Base-by-base conservation (phyloP, 2,888 invertebrate species). In the Drosophila antonietae region DNA sequence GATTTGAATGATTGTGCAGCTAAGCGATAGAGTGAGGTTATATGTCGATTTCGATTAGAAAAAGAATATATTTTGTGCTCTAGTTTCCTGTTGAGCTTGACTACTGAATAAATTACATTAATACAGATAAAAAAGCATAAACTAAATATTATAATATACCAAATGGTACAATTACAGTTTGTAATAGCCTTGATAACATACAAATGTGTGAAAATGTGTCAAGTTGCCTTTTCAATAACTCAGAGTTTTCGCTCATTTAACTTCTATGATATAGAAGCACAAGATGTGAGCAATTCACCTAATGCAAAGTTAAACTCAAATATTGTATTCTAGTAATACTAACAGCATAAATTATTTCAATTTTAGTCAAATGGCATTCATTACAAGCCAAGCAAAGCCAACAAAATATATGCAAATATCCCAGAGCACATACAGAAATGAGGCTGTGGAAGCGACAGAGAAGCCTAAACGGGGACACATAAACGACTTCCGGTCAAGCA, bases 401-500 rank as follows among this genome's bases (percentile, higher is more conserved):
- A 55, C 41, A 49, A 57, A 61, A 55, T 46, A 37, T 35, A 67
- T n/a, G 10, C 55, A 23, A 33, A 23, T 15, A 15, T 4, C n/a
- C 20, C 15, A 55, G 35, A 31, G 43, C 37, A 6, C 49, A 33
- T 2, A 10, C n/a, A n/a, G 37, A 15, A 15, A 3, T 7, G 20
- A 51, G 33, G 33, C 51, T 18, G 33, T 10, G 35, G 14, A 15
- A 2, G 28, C 9, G 47, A 28, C 14, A 47, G 28, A n/a, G 52
- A 20, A 46, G 28, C 57, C 23, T 53, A 53, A n/a, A 37, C 43
- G 44, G 60, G 66, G 56, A 60, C 52, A 66, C 55, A 49, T 65
- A 64, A 71, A 80, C 73, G 75, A 71, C 83, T 73, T 82, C 83
- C 69, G 80, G 81, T 63, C 75, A 84, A 73, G 67, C 72, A 73